These are phyloP conservation scores for Nannospalax galili DNA, from an alignment of 2,113 vertebrate genomes.

Conservation along the genomic window DNA sequence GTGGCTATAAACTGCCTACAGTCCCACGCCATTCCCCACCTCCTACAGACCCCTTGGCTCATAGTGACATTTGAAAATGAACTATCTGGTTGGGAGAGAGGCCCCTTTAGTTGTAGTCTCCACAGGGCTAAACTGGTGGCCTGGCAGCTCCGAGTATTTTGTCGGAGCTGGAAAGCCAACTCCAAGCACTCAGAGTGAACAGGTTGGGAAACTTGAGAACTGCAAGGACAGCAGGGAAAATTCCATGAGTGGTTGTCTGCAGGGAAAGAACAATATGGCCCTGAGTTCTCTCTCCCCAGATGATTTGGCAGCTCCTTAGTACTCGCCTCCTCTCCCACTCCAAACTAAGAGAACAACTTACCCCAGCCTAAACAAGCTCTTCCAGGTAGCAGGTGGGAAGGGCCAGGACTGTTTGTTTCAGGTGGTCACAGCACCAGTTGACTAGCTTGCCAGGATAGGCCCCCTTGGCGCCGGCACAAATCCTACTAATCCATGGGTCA, in stretches of 20 bases:
- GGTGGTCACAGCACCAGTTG: neutral
- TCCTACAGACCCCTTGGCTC: slow-evolving; percentile 19
- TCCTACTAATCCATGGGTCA: neutral
- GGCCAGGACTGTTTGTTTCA: neutral
- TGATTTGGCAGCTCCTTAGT: neutral
- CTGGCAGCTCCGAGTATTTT: slow-evolving; percentile 24
- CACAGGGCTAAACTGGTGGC: neutral
- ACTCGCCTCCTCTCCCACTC: too few species aligned
- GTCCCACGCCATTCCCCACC: neutral
- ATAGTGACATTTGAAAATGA: slow-evolving; percentile 79
- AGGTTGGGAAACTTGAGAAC: slow-evolving; percentile 63
- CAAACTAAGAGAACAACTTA: neutral
- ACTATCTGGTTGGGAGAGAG: slow-evolving; percentile 54
- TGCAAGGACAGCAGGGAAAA: slow-evolving; percentile 40
- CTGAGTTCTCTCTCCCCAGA: neutral
- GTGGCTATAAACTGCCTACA: slow-evolving; percentile 46
- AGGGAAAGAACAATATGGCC: neutral
- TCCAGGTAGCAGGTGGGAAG: neutral
- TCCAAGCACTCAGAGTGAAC: neutral
- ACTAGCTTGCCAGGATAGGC: neutral
- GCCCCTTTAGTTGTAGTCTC: neutral
- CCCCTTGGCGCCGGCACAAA: neutral
- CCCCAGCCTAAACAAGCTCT: neutral
- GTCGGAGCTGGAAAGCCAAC: slow-evolving; percentile 36
- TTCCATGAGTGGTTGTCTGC: neutral